Conservation (phyloP, 92 coral and sea anemone genomes). For the Porites cylindrica region DNA sequence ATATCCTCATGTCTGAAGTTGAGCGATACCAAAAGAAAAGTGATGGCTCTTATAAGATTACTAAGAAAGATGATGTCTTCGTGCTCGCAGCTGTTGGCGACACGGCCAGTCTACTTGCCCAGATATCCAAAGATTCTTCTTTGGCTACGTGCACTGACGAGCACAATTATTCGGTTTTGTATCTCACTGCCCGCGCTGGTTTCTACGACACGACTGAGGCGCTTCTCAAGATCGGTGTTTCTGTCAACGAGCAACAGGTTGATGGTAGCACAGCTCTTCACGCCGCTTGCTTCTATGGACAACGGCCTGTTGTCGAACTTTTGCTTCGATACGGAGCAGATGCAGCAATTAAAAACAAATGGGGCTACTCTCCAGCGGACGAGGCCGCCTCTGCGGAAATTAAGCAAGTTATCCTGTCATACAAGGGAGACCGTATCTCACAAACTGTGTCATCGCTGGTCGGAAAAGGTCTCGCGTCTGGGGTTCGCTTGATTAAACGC, state of each 20-base stretch:
- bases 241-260: conserved; percentile 51
- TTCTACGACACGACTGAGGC: conserved; percentile 59
- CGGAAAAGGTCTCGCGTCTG: conserved; percentile 26
- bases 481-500: conserved; percentile 38
- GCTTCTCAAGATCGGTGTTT: conserved; percentile 57
- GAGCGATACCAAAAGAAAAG: conserved; percentile 25
- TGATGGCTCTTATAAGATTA: conserved; percentile 5
- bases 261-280: conserved; percentile 77
- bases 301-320: conserved; percentile 49
- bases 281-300: conserved; percentile 73
- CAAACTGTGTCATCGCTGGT: conserved; percentile 41
- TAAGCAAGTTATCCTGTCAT: conserved; percentile 37
- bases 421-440: conserved; percentile 48
- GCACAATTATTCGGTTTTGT: conserved; percentile 57
- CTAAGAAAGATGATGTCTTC: conserved; percentile 41
- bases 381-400: conserved; percentile 40
- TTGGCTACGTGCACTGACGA: conserved; percentile 50
- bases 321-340: conserved; percentile 71
- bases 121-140: neutral
- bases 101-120: conserved; percentile 43
- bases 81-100: conserved; percentile 65
- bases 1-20: conserved; percentile 47
- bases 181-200: conserved; percentile 70
- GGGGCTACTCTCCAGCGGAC: conserved; percentile 46
- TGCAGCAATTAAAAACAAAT: conserved; percentile 49